Evolutionary conservation across 2,888 invertebrate genomes (phyloP).

Genomic region (Nymphalis urticae): DNA sequence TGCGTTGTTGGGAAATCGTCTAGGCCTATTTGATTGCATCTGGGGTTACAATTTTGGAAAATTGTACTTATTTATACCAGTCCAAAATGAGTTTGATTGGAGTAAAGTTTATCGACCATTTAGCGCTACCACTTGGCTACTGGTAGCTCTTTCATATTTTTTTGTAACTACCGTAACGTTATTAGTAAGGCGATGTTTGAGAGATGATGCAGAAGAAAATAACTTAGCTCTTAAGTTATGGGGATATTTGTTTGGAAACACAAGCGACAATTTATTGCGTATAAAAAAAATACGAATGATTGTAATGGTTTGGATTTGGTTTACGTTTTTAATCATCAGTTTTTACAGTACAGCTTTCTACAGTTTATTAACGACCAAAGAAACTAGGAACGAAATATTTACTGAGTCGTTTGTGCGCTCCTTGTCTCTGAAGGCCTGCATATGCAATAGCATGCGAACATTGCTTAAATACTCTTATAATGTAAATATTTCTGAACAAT

Average conservation of each 20-base stretch:
- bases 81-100: conserved; percentile 49
- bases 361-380: conserved; percentile 50
- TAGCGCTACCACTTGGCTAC: conserved; percentile 49
- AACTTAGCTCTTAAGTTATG: conserved; percentile 50
- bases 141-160: conserved; percentile 48
- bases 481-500: conserved; percentile 47
- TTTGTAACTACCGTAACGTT: conserved; percentile 41
- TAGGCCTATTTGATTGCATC: conserved; percentile 55
- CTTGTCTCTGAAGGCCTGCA: conserved; percentile 52
- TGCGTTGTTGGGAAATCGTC: conserved; percentile 52
- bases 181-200: conserved; percentile 34
- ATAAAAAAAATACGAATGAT: conserved; percentile 49
- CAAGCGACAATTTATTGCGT: conserved; percentile 46
- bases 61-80: conserved; percentile 51
- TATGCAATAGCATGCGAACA: conserved; percentile 46
- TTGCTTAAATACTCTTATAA: conserved; percentile 53
- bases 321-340: conserved; percentile 58
- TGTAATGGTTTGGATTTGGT: conserved; percentile 60
- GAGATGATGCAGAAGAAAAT: conserved; percentile 38
- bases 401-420: conserved; percentile 42
- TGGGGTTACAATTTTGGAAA: conserved; percentile 54
- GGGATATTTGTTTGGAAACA: conserved; percentile 56
- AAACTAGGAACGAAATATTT: conserved; percentile 22
- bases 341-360: conserved; percentile 62
- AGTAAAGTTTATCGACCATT: conserved; percentile 57